A percentile compares a stretch with the other conserved stretches of the same genome.
Conservation (phyloP, 2,797 vertebrate genomes). For the Sebastes matsubarae region DNA sequence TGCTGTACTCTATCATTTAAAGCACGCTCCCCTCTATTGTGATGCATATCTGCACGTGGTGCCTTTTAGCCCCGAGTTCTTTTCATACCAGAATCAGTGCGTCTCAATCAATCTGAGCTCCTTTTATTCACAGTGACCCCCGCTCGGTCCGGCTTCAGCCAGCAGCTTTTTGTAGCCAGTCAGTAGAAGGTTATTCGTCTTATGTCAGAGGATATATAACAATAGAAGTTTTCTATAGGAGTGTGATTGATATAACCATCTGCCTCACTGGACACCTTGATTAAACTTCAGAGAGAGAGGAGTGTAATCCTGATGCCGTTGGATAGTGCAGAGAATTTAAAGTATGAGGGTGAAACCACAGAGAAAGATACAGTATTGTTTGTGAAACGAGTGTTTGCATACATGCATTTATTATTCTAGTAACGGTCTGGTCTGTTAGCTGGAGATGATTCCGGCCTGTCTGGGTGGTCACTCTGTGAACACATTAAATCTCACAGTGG, state of each 20-base stretch:
- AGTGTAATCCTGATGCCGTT: conserved; percentile 2
- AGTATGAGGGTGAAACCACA: neutral
- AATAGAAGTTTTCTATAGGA: conserved; percentile 53
- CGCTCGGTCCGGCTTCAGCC: conserved; percentile 26
- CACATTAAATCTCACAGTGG: conserved; percentile 47
- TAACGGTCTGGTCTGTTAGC: neutral
- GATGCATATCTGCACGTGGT: conserved; percentile 69
- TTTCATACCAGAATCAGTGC: conserved; percentile 51
- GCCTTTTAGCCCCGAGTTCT: conserved; percentile 57
- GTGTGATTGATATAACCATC: conserved; percentile 78
- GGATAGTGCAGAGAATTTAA: neutral
- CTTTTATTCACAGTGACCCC: conserved; percentile 62
- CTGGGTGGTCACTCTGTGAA: conserved; percentile 47
- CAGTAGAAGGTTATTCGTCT: conserved; percentile 72
- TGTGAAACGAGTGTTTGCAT: neutral
- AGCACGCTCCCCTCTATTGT: conserved; percentile 63
- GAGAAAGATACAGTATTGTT: neutral
- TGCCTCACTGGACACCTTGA: conserved; percentile 64
- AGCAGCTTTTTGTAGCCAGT: conserved; percentile 54
- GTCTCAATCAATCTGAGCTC: conserved; percentile 72
- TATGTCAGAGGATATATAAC: conserved; percentile 56
- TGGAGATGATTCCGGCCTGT: conserved; percentile 7
- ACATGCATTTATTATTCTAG: neutral
- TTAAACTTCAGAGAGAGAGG: conserved; percentile 26
- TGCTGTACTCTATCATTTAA: conserved; percentile 67